Conservation (phyloP, 2,888 invertebrate genomes). For the Diplazon laetatorius region DNA sequence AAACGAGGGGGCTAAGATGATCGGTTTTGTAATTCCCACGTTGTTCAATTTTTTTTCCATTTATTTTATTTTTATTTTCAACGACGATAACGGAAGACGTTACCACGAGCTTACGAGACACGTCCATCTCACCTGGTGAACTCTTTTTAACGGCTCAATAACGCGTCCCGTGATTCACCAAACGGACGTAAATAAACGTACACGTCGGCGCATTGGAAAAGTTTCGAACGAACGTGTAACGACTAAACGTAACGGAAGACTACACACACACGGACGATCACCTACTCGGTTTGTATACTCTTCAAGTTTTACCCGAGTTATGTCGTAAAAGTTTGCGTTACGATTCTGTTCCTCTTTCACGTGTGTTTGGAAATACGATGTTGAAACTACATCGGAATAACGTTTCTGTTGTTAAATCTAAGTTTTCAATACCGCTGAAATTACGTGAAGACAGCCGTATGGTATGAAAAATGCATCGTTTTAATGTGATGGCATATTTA, state of each 20-base stretch:
- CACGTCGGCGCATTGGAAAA: constrained; percentile 61
- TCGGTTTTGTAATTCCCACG: too few relatives aligned
- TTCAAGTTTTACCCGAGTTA: constrained; percentile 66
- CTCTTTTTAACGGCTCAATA: constrained; percentile 54
- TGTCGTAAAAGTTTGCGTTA: constrained; percentile 65
- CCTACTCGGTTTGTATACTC: constrained; percentile 65
- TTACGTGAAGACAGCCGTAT: background rate
- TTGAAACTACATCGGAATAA: background rate
- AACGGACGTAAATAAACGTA: constrained; percentile 65
- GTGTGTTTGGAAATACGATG: background rate
- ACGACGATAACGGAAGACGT: constrained; percentile 5
- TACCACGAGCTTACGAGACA: background rate
- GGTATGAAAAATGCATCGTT: too few relatives aligned
- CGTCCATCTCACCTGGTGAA: constrained; percentile 21
- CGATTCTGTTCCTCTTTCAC: background rate
- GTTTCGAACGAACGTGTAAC: constrained; percentile 34
- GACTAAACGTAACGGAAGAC: constrained; percentile 13
- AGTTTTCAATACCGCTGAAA: background rate
- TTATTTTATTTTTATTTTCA: too few relatives aligned
- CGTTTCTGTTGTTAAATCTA: background rate
- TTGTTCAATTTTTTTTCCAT: background rate
- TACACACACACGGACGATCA: background rate
- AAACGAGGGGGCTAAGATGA: too few relatives aligned
- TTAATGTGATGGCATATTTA: background rate
- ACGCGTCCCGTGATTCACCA: constrained; percentile 65